Evolutionary conservation across 2,113 vertebrate species (phyloP), one percentile per base, ranked within the genome.

Genomic region (Lasiurus cinereus): DNA sequence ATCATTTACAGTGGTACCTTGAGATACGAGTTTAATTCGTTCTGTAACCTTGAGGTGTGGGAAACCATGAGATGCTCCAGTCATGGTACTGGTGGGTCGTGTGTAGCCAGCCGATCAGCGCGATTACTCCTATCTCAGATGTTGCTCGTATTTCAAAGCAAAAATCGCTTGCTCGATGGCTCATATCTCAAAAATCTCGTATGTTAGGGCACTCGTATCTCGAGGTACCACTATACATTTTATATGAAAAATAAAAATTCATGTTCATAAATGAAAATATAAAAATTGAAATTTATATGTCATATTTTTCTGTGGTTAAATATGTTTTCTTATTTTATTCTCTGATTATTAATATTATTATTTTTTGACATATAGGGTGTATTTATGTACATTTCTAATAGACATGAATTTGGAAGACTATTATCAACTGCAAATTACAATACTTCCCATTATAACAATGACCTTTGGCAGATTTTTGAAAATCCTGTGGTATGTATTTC

Each of bases 391-490:
- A 97, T 99, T 97, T 99, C 99, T 97, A 99, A 99, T 98, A 99
- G 98, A 82, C 98, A 99, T 78, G 99, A 99, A 91, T 99, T 99
- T 97, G 99, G 99, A 98, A 99, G 99, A 95, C 98, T 99, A 52
- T 97, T 99, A 97, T 99, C 99, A 94, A 99, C 99, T 83, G 99
- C 99, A 94, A 99, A 99, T 98, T 99, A 99, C 95, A 99, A 99
- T 97, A 99, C 97, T 77, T 99, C 99, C 70, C 99, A 99, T 97
- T 99, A 99, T 97, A 99, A 99, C 98, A 99, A 98, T 79, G 99
- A 99, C 97, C 98, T 99, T 95, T 99, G 99, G 99, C 99, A 99
- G 98, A 99, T 99, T 96, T 99, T 99, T 98, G 99, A 99, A 98
- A 99, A 99, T 98, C 99, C 99, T n/a, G 97, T 99, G 99, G 99